Conservation (phyloP, 2,888 invertebrate genomes). For the Helicoverpa assulta region DNA sequence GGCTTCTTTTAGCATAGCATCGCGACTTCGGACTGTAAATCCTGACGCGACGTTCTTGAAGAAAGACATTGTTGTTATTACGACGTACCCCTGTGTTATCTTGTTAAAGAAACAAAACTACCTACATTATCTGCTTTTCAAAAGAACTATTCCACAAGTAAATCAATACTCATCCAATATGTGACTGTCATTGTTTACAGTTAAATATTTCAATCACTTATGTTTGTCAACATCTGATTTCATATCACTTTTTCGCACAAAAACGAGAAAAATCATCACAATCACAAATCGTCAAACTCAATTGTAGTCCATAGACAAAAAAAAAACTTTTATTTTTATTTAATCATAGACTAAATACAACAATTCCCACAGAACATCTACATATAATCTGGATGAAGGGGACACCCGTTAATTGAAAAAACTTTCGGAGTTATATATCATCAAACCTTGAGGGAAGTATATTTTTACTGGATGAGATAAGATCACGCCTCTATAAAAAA, state of each 20-base stretch:
- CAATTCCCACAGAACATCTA: too few relatives aligned
- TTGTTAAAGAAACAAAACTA: conserved; percentile 34
- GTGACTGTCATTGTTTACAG: not conserved
- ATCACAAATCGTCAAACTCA: not conserved
- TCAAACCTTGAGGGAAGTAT: too few relatives aligned
- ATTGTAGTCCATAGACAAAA: not conserved
- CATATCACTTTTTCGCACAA: conserved; percentile 1
- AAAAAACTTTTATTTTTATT: not conserved
- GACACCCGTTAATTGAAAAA: too few relatives aligned
- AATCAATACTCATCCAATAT: not conserved
- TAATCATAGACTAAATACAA: too few relatives aligned
- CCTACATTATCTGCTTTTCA: conserved; percentile 31
- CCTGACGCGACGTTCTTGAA: conserved; percentile 87
- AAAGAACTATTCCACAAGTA: conserved; percentile 3
- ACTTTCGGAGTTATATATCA: too few relatives aligned
- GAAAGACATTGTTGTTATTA: conserved; percentile 79
- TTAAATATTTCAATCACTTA: not conserved
- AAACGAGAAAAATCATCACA: not conserved
- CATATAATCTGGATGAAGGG: too few relatives aligned
- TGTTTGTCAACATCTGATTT: not conserved
- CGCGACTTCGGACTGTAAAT: conserved; percentile 84
- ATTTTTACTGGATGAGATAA: too few relatives aligned
- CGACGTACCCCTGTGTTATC: conserved; percentile 20
- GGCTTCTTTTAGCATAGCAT: conserved; percentile 91
- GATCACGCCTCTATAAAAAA: too few relatives aligned